A percentile compares a stretch with the other conserved stretches of the same genome.
Evolutionary conservation across 2,113 vertebrate genomes (phyloP).

Genomic region (Lipophrys pholis): DNA sequence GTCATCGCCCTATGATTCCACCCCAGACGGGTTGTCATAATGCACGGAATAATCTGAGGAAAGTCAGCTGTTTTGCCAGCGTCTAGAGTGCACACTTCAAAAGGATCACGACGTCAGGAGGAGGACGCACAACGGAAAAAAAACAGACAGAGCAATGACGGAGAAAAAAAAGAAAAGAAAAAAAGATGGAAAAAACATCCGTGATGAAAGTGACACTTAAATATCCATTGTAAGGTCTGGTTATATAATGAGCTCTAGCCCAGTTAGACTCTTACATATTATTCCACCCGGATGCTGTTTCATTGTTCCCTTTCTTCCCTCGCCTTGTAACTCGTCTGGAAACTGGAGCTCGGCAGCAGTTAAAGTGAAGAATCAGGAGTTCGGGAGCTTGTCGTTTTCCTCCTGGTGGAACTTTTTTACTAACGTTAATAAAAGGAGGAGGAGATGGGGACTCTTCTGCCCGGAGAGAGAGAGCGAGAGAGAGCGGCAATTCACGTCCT

Average conservation of each 20-base stretch:
- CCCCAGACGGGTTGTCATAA: conserved; percentile 89
- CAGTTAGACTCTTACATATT: neutral
- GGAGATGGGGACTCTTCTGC: neutral
- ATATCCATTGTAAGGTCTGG: neutral
- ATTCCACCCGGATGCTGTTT: neutral
- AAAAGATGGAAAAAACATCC: neutral
- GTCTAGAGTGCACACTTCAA: neutral
- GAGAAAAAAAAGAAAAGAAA: neutral
- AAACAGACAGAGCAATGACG: neutral
- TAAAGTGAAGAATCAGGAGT: neutral
- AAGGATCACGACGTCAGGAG: neutral
- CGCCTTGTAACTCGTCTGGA: neutral
- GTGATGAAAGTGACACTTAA: neutral
- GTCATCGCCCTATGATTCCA: conserved; percentile 91
- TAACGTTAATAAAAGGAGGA: neutral
- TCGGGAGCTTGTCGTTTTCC: neutral
- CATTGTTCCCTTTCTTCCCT: neutral
- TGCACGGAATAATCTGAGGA: conserved; percentile 90
- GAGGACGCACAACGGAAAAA: too few species aligned
- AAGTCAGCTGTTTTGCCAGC: conserved; percentile 77
- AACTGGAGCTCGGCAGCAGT: neutral
- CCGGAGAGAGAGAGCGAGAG: neutral
- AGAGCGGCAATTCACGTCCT: neutral
- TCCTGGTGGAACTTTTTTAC: neutral
- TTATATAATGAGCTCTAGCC: neutral